These are phyloP conservation scores for Aphis gossypii DNA, from an alignment of 1,140 invertebrate species.

Conservation along the genomic window DNA sequence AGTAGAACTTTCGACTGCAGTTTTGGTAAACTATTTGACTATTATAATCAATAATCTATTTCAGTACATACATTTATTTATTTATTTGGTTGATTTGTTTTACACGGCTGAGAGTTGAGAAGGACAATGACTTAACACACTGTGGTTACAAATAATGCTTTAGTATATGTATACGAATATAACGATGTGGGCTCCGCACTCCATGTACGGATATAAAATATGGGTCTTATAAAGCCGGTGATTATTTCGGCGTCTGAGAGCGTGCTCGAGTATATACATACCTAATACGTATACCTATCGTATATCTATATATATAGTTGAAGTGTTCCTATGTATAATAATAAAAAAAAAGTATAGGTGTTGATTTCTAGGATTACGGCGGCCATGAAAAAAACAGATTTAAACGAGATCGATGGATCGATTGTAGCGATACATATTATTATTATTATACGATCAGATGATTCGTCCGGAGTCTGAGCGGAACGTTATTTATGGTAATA, in stretches of 20 bases:
- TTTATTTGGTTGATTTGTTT: not conserved
- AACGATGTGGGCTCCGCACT: not conserved
- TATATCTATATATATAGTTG: not conserved
- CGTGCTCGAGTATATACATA: not conserved
- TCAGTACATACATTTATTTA: too few species aligned
- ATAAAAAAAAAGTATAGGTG: not conserved
- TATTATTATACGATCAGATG: constrained; percentile 2
- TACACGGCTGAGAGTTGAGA: not conserved
- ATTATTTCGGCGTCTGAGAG: not conserved
- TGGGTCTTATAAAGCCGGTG: not conserved
- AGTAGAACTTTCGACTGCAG: not conserved
- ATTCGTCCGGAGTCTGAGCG: not conserved
- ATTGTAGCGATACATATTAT: not conserved
- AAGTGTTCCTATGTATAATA: not conserved
- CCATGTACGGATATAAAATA: not conserved
- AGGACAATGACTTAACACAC: not conserved
- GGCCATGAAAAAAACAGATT: not conserved
- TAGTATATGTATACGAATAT: not conserved
- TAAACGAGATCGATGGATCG: not conserved
- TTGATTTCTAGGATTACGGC: not conserved
- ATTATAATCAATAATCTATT: too few species aligned
- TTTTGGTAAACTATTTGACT: not conserved
- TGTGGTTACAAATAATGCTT: not conserved
- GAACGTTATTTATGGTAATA: constrained; percentile 9
- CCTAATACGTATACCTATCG: not conserved